A percentile compares a stretch with the other conserved stretches of the same genome.
Evolutionary conservation across 2,113 vertebrate species (phyloP).

Genomic region (Epinephelus moara): DNA sequence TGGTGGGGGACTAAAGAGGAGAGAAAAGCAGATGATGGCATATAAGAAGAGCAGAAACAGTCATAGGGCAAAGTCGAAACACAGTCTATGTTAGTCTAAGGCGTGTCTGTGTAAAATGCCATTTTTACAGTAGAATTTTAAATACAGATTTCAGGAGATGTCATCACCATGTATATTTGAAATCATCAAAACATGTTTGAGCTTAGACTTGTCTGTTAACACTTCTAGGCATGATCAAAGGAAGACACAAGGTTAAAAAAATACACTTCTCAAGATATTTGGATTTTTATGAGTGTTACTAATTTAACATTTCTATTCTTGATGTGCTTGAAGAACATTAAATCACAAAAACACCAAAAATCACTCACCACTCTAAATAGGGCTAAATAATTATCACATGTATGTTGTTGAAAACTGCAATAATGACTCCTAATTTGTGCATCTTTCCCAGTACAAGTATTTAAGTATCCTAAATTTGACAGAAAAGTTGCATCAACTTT

Average conservation of each 20-base stretch:
- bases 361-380: not conserved
- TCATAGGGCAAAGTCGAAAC: not conserved
- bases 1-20: constrained; percentile 84
- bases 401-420: not conserved
- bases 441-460: not conserved
- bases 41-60: not conserved
- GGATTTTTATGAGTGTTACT: not conserved
- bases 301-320: not conserved
- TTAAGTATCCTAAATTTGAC: not conserved
- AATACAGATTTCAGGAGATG: not conserved
- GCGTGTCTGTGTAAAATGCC: not conserved
- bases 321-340: not conserved
- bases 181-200: not conserved
- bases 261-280: not conserved
- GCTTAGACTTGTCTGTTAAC: not conserved
- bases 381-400: not conserved
- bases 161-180: not conserved
- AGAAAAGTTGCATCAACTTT: not conserved
- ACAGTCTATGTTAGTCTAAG: not conserved
- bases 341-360: not conserved
- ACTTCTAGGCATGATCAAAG: not conserved
- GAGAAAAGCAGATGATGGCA: not conserved
- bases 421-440: not conserved
- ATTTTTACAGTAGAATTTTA: not conserved
- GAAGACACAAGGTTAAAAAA: not conserved